Evolutionary conservation across 2,113 vertebrate species (phyloP), one percentile per base, ranked within the genome.

Genomic region (Pseudorectes ferrugineus): DNA sequence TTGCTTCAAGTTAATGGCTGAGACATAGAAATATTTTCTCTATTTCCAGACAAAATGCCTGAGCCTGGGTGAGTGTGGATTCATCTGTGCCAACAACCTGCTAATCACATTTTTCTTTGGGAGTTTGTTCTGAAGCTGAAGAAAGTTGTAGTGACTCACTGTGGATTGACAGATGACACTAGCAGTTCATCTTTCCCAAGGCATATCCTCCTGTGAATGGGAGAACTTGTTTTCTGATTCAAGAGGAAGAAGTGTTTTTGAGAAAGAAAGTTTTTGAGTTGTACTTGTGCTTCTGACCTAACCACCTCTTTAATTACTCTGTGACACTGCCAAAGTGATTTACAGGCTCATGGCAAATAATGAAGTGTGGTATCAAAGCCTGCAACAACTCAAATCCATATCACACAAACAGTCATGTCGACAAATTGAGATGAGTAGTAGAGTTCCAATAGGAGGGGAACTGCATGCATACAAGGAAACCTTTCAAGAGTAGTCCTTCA

Each of bases 351-450:
- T n/a, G 52, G 48, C 28, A 46, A 20, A 13, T 62, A 62, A 58
- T 36, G 45, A 63, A 74, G 4, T 25, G 14, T 71, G 26, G 7
- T 88, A 19, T 67, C 29, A 85, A 89, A 71, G 17, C 17, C 8
- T 16, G n/a, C 0, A 1, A 19, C 23, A 31, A 71, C 26, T 82
- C 57, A 82, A 89, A 65, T 79, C 66, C 11, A 8, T 57, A 28
- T 79, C 22, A 31, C 48, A 18, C 20, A 25, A 79, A 79, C 0
- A 6, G 19, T 68, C 35, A 3, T 17, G 22, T 23, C 0, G 0
- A 52, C 28, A 68, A 59, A 49, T 36, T 0, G 3, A 63, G 29
- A 38, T 62, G 48, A 85, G 19, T 21, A 20, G 20, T 48, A 31
- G 52, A 51, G 46, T 89, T 92, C 17, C 3, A 43, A 7, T n/a